phyloP scores from a whole-genome alignment of 2,797 vertebrate genomes.

The Amazona finschi region DNA sequence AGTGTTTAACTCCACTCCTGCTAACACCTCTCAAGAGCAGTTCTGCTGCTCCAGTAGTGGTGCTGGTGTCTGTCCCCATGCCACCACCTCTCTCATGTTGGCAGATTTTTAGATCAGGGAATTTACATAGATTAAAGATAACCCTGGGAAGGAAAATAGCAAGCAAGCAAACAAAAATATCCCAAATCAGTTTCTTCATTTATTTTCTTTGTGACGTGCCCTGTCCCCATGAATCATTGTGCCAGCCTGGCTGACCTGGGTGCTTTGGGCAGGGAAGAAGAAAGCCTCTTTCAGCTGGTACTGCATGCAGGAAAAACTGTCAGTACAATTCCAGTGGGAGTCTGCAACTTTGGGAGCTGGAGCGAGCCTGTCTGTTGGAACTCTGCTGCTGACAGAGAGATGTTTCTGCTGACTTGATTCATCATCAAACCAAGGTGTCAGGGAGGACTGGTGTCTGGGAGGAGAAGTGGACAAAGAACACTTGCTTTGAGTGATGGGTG shows the following conservation, averaged over 20 bases:
- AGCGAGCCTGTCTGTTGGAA: not conserved
- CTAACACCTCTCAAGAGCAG: rapidly evolving
- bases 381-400: not conserved
- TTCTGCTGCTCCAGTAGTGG: not conserved
- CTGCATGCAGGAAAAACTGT: not conserved
- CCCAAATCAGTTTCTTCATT: not conserved
- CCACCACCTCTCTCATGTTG: rapidly evolving
- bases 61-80: not conserved
- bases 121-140: not conserved
- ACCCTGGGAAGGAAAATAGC: not conserved
- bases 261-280: not conserved
- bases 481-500: not conserved
- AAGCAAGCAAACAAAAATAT: not conserved
- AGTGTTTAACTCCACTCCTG: not conserved
- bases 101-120: not conserved
- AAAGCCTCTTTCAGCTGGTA: not conserved
- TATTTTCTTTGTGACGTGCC: not conserved
- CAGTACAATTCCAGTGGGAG: not conserved
- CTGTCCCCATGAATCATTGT: not conserved
- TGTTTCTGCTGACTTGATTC: not conserved
- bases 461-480: not conserved
- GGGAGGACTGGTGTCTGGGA: not conserved
- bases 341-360: not conserved
- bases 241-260: rapidly evolving
- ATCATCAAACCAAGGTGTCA: not conserved